phyloP scores from a whole-genome alignment of 2,797 vertebrate species.

The Pachyuromys duprasi region DNA sequence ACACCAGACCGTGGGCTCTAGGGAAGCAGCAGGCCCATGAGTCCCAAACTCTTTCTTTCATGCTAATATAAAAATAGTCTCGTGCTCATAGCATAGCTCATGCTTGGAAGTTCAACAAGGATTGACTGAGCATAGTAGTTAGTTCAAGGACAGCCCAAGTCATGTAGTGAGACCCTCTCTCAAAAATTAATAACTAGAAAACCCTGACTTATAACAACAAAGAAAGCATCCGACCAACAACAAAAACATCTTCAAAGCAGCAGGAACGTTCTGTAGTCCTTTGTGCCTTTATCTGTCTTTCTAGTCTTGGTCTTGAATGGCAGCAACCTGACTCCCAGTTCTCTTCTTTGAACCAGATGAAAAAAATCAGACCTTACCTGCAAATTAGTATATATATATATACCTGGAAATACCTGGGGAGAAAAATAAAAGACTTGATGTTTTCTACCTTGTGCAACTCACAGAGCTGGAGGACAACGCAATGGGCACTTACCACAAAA shows the following conservation, averaged over 20 bases:
- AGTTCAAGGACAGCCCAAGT: background rate
- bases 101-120: background rate
- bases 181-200: background rate
- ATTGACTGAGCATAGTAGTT: background rate
- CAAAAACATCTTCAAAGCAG: background rate
- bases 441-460: background rate
- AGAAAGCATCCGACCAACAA: background rate
- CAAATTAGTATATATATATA: background rate
- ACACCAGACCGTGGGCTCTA: background rate
- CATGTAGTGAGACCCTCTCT: background rate
- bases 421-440: background rate
- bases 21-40: background rate
- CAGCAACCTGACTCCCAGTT: background rate
- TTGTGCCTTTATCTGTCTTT: background rate
- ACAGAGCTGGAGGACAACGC: background rate
- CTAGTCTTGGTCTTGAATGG: background rate
- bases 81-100: too few relatives aligned
- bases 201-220: background rate
- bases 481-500: background rate
- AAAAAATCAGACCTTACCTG: background rate
- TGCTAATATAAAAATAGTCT: background rate
- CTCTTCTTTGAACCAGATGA: slow-evolving; percentile 4
- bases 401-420: background rate
- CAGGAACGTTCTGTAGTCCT: background rate
- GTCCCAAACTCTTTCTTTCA: background rate